A percentile compares a stretch with the other conserved stretches of the same genome.
Evolutionary conservation across 2,888 invertebrate genomes (phyloP).

Genomic region (Hyposoter dolosus): DNA sequence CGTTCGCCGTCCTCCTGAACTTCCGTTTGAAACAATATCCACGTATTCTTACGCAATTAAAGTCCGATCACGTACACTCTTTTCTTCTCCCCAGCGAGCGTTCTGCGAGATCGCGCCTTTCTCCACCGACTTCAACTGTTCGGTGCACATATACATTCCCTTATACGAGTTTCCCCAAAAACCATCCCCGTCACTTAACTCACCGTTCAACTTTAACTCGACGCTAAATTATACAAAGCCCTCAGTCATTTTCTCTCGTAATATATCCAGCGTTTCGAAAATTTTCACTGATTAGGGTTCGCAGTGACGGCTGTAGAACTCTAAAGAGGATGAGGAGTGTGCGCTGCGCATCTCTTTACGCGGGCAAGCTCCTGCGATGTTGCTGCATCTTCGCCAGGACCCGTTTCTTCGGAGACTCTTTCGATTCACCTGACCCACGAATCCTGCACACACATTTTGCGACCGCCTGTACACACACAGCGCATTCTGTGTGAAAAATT

Average conservation of each 20-base stretch:
- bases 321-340: not conserved
- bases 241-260: not conserved
- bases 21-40: slow-evolving; percentile 67
- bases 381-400: too few relatives aligned
- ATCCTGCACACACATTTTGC: not conserved
- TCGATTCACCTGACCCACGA: not conserved
- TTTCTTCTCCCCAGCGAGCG: slow-evolving; percentile 9
- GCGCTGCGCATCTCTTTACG: not conserved
- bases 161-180: not conserved
- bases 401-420: not conserved
- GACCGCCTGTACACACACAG: not conserved
- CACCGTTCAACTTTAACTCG: not conserved
- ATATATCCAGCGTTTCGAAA: not conserved
- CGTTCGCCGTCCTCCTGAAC: slow-evolving; percentile 50
- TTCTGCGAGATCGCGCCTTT: slow-evolving; percentile 28
- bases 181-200: not conserved
- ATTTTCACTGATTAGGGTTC: not conserved
- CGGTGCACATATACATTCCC: not conserved
- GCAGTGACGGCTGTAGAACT: not conserved
- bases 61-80: slow-evolving; percentile 64
- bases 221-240: not conserved
- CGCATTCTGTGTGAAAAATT: not conserved
- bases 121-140: not conserved
- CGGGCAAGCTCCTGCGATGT: too few relatives aligned
- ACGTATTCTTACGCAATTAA: slow-evolving; percentile 60